Evolutionary conservation across 1,140 invertebrate genomes (phyloP).

Genomic region (Caenorhabditis tropicalis): DNA sequence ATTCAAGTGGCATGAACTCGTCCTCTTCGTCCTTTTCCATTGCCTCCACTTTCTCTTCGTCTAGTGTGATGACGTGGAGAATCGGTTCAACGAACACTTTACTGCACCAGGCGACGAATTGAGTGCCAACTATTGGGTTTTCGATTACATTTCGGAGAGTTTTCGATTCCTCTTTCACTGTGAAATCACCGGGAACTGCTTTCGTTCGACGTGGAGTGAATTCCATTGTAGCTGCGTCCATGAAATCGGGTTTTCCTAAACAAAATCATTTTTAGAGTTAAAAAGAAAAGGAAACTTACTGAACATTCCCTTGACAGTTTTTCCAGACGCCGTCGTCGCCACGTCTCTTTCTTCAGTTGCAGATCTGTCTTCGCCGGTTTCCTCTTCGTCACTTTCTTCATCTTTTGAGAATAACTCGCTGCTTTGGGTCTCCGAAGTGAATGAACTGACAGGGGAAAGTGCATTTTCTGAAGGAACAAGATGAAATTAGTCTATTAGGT

Average conservation of each 20-base stretch:
- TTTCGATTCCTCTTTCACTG: conserved; percentile 24
- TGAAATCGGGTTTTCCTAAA: not conserved
- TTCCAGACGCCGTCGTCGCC: conserved; percentile 14
- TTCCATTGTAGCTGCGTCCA: not conserved
- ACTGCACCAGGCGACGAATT: conserved; percentile 71
- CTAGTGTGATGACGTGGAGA: conserved; percentile 67
- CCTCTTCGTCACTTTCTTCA: not conserved
- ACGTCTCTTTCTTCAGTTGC: not conserved
- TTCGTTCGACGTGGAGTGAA: not conserved
- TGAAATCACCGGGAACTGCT: conserved; percentile 13
- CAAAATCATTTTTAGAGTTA: not conserved
- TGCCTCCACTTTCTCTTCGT: conserved; percentile 40
- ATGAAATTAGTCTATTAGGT: no score
- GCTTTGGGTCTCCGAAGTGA: not conserved
- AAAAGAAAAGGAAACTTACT: not conserved
- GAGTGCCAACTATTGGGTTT: conserved; percentile 60
- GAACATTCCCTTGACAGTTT: not conserved
- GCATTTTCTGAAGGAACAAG: not conserved
- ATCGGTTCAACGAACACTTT: conserved; percentile 69
- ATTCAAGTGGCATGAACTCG: conserved; percentile 61
- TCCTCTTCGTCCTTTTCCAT: conserved; percentile 36
- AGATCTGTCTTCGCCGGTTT: not conserved
- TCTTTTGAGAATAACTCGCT: conserved; percentile 26
- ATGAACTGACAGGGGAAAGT: not conserved
- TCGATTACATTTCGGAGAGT: conserved; percentile 22